Base-by-base conservation (phyloP, 2,888 invertebrate genomes). In the Andrena marginata region DNA sequence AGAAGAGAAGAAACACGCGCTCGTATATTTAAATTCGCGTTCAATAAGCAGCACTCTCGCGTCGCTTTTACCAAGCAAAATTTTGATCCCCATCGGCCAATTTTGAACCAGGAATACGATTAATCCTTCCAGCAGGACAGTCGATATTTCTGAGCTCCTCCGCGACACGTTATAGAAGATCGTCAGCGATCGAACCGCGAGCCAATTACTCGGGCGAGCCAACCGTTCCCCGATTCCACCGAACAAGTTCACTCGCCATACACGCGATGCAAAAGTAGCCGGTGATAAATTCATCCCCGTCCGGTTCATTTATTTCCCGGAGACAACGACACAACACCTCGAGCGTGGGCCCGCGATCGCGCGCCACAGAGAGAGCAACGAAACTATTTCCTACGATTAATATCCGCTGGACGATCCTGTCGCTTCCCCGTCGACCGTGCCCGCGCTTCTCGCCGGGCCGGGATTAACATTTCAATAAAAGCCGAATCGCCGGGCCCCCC, bases 381-480 rank as follows among this genome's bases (percentile, higher is more conserved):
- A 67, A 54, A 67, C 77, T 77, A 77, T 77, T 77, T 67, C 71
- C 70, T 42, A 70, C 76, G 77, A 67, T 77, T 49, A 67, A 71
- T 72, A 77, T 49, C 71, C 65, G 69, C 20, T n/a, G 29, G 31
- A n/a, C 20, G 54, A 35, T 65, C 65, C 31, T 16, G n/a, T n/a
- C 31, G 59, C 26, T 23, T 10, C 51, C 20, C 23, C 8, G 26
- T 7, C 26, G 56, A 75, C 77, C 80, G 80, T 31, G 13, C 64
- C 68, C 42, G 4, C 49, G 62, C 63, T 33, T 59, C 67, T 63
- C 69, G 33, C 33, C 48, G 62, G 49, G 72, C 33, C 48, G 62
- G 49, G 72, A 80, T 80, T 78, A 80, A 80, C 80, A 80, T 78
- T 80, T 78, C 78, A 77, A 68, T 72, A 59, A 80, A 63, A 65